Conservation (phyloP, 2,888 invertebrate genomes). For the Euclidia mi region DNA sequence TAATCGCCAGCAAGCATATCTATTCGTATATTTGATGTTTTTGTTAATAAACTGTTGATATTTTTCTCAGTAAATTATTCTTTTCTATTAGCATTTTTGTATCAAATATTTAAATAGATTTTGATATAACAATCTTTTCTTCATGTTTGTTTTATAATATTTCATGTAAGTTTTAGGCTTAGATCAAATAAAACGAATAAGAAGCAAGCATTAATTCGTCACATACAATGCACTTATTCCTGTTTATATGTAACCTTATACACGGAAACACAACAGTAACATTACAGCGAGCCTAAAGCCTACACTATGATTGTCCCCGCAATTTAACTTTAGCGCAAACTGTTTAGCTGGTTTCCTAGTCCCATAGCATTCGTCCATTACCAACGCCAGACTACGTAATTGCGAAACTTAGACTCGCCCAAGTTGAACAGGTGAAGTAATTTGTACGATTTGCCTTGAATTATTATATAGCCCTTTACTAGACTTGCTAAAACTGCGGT, state of each 20-base stretch:
- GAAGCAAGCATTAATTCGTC: too few species aligned
- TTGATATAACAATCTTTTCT: too few species aligned
- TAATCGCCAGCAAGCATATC: too few species aligned
- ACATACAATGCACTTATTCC: too few species aligned
- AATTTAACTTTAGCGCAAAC: conserved; percentile 45
- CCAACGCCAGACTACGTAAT: conserved; percentile 54
- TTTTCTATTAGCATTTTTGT: too few species aligned
- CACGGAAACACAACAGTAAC: neutral
- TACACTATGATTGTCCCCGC: conserved; percentile 14
- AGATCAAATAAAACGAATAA: too few species aligned
- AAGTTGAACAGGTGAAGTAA: conserved; percentile 54
- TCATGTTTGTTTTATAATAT: too few species aligned
- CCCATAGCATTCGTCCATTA: conserved; percentile 43
- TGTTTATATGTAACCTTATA: neutral
- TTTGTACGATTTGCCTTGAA: conserved; percentile 50
- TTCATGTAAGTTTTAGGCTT: too few species aligned
- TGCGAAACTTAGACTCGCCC: conserved; percentile 52
- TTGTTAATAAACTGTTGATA: too few species aligned
- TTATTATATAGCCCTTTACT: conserved; percentile 32
- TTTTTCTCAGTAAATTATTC: too few species aligned
- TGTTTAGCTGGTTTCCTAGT: conserved; percentile 38
- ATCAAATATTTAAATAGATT: too few species aligned
- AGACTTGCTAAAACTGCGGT: conserved; percentile 13
- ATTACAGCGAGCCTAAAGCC: neutral
- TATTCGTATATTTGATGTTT: too few species aligned